A percentile compares a stretch with the other conserved stretches of the same genome.
phyloP scores from a whole-genome alignment of 2,888 invertebrate species.

The Stenodema calcarata region DNA sequence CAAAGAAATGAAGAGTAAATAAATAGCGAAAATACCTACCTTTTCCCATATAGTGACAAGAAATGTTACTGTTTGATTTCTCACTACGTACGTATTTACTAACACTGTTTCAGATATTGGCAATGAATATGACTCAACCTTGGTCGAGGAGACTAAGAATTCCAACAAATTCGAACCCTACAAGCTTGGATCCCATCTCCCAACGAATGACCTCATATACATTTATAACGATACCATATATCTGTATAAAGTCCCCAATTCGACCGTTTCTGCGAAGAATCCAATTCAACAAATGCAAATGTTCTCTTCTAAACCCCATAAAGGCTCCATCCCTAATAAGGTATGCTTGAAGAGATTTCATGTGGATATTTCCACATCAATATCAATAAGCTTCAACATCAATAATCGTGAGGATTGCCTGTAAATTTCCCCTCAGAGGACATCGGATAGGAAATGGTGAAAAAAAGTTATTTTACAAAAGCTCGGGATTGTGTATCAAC shows the following conservation, averaged over 20 bases:
- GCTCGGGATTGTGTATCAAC: too few relatives aligned
- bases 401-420: too few relatives aligned
- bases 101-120: background rate
- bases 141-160: background rate
- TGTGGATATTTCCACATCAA: too few relatives aligned
- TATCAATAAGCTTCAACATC: too few relatives aligned
- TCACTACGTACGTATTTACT: too few relatives aligned
- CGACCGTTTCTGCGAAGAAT: background rate
- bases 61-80: too few relatives aligned
- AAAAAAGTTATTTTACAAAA: too few relatives aligned
- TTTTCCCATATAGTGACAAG: too few relatives aligned
- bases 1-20: too few relatives aligned
- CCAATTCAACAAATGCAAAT: background rate
- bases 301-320: background rate
- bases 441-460: too few relatives aligned
- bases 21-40: too few relatives aligned
- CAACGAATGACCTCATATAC: conserved; percentile 10
- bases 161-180: background rate
- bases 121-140: background rate
- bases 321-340: background rate
- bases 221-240: conserved; percentile 40
- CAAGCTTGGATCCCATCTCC: background rate
- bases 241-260: conserved; percentile 25
- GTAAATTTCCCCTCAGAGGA: too few relatives aligned
- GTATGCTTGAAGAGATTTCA: background rate